Conservation (phyloP, 2,113 vertebrate genomes). For the Etheostoma cragini region DNA sequence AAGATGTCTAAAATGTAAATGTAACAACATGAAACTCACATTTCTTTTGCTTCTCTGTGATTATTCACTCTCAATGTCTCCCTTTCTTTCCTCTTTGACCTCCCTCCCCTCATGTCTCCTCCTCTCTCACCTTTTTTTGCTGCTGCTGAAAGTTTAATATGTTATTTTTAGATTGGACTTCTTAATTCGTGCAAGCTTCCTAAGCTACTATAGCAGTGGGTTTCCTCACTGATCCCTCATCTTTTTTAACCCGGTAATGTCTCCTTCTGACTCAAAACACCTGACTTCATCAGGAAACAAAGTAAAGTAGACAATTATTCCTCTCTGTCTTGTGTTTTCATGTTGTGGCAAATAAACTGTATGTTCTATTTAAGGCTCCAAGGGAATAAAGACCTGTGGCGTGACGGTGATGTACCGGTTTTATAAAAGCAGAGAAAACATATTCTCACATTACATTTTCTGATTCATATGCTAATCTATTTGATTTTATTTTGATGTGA, state of each 20-base stretch:
- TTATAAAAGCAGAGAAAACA: neutral
- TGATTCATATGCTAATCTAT: neutral
- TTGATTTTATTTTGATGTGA: neutral
- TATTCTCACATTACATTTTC: neutral
- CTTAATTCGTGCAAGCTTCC: neutral
- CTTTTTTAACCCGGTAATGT: neutral
- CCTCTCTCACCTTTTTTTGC: neutral
- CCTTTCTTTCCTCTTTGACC: neutral
- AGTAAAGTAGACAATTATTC: neutral
- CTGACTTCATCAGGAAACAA: neutral
- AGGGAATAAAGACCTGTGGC: neutral
- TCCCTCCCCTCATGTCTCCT: neutral
- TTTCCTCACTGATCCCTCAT: neutral
- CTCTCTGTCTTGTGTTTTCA: slow-evolving; percentile 10
- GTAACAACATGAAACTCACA: neutral
- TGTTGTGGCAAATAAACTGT: slow-evolving; percentile 22
- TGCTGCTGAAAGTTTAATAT: slow-evolving; percentile 17
- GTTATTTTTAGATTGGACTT: neutral
- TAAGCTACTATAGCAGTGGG: neutral
- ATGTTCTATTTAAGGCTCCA: neutral
- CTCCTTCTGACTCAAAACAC: neutral
- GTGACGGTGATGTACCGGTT: neutral
- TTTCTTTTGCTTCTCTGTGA: neutral
- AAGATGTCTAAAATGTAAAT: slow-evolving; percentile 11
- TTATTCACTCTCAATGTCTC: neutral